Evolutionary conservation across 2,113 vertebrate genomes (phyloP).

Genomic region (Mormoops blainvillei): DNA sequence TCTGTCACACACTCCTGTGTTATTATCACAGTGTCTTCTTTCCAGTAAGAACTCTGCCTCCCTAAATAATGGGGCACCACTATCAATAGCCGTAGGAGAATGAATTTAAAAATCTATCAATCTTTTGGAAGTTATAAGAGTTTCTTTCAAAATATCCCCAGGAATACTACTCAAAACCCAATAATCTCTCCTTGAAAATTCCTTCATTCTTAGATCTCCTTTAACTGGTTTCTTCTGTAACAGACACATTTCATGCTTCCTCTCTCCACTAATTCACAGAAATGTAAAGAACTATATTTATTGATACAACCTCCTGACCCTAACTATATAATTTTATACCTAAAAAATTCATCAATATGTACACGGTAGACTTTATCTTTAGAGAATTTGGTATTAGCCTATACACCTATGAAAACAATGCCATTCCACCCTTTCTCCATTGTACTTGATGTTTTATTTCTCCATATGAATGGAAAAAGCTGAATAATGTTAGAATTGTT

Average conservation of each 20-base stretch:
- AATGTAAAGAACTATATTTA: neutral
- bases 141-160: neutral
- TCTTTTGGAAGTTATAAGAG: neutral
- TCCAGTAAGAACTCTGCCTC: neutral
- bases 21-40: neutral
- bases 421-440: neutral
- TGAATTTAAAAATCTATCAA: neutral
- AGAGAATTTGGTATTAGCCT: neutral
- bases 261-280: neutral
- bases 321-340: neutral
- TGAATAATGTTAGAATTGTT: neutral
- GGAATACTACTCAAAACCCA: neutral
- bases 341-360: neutral
- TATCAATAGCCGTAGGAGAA: neutral
- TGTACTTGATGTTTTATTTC: neutral
- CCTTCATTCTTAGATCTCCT: neutral
- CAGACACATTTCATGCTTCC: neutral
- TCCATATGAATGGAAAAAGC: neutral
- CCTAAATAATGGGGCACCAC: neutral
- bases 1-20: fast-evolving
- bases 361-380: neutral
- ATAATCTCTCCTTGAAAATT: neutral
- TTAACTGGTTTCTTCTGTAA: neutral
- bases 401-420: neutral
- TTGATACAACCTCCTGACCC: neutral